Conservation (phyloP, 2,888 invertebrate species). For the Diaphora mendica region DNA sequence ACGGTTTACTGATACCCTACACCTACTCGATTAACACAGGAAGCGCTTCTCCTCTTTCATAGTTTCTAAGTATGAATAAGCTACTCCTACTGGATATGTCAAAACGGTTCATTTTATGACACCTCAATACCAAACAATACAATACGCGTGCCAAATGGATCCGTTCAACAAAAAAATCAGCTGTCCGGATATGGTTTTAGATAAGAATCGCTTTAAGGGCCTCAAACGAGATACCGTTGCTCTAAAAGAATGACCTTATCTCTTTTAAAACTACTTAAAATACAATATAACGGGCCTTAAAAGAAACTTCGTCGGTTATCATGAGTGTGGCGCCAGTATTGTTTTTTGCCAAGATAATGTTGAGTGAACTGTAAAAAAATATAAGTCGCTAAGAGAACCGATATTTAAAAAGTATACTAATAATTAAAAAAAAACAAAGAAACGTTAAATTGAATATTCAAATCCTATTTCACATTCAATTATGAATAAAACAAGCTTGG, state of each 20-base stretch:
- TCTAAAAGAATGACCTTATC: constrained; percentile 63
- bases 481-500: constrained; percentile 17
- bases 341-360: constrained; percentile 61
- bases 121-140: constrained; percentile 42
- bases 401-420: constrained; percentile 38
- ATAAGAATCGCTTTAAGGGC: constrained; percentile 67
- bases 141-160: constrained; percentile 69
- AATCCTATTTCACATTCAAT: constrained; percentile 22
- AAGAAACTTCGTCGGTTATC: constrained; percentile 54
- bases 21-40: constrained; percentile 61
- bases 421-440: constrained; percentile 27
- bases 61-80: constrained; percentile 47
- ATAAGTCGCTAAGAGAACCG: constrained; percentile 38
- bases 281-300: constrained; percentile 48
- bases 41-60: constrained; percentile 64
- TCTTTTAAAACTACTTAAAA: constrained; percentile 49
- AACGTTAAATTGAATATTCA: constrained; percentile 21
- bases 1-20: constrained; percentile 50
- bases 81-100: constrained; percentile 33
- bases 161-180: constrained; percentile 57
- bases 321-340: constrained; percentile 68
- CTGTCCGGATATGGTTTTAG: constrained; percentile 62
- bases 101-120: constrained; percentile 34
- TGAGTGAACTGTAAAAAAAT: constrained; percentile 45
- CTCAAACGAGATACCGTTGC: constrained; percentile 59